A percentile compares a stretch with the other conserved stretches of the same genome.
Conservation (phyloP, 2,888 invertebrate genomes). For the Nipponacmea schrenckii region DNA sequence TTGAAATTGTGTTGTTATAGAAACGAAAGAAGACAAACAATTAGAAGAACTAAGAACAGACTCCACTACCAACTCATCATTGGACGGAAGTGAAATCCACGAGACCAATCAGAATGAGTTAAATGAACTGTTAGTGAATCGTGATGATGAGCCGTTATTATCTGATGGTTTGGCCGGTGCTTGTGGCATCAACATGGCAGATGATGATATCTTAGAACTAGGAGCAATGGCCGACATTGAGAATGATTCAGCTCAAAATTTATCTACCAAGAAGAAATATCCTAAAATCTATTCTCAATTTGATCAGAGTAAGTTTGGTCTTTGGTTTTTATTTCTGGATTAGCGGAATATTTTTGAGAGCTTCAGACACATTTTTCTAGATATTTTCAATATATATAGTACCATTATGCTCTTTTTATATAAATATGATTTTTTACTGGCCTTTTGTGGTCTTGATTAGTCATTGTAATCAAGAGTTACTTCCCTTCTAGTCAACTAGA, state of each 20-base stretch:
- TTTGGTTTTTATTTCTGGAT: no score
- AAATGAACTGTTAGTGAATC: constrained; percentile 28
- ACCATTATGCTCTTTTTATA: no score
- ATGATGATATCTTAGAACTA: constrained; percentile 29
- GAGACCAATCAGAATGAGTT: constrained; percentile 19
- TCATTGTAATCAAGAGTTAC: no score
- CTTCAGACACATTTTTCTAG: no score
- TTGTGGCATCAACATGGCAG: constrained; percentile 25
- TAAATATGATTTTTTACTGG: no score
- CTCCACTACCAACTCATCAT: not conserved
- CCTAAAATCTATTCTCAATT: not conserved
- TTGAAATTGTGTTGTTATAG: constrained; percentile 5
- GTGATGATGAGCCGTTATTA: constrained; percentile 33
- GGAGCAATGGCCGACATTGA: constrained; percentile 26
- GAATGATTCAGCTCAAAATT: not conserved
- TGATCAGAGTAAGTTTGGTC: not conserved
- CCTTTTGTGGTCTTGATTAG: no score
- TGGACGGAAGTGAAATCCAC: constrained; percentile 1
- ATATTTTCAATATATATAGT: no score
- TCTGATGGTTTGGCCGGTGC: constrained; percentile 15
- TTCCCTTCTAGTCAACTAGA: no score
- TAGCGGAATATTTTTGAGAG: no score
- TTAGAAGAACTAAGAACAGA: constrained; percentile 22
- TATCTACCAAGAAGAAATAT: not conserved
- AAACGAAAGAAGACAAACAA: constrained; percentile 21